Evolutionary conservation across 2,888 invertebrate species (phyloP), one percentile per base, ranked within the genome.

Genomic region (Endotricha flammealis): DNA sequence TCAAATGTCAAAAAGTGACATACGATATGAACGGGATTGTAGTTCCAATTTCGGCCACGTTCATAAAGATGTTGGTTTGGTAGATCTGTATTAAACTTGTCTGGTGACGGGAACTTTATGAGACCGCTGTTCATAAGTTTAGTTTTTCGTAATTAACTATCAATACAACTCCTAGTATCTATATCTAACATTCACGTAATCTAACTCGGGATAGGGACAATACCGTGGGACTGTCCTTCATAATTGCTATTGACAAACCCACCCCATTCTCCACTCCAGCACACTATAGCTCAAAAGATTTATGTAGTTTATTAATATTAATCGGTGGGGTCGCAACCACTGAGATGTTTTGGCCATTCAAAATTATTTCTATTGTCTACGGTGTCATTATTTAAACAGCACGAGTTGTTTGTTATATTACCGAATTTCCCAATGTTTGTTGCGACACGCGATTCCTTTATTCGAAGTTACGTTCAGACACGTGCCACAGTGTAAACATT

Each of bases 241-340:
- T 28, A 27, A 34, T 29, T 10, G 12, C 2, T 27, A 7, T 20
- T 40, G 44, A 38, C 35, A 47, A 44, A 34, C 36, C 25, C 34
- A 32, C 39, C 39, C 37, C 25, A 40, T 38, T 38, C n/a, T 45
- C 55, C 38, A 49, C 48, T 49, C 57, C 44, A 39, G 44, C 43
- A 33, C 42, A 50, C 47, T 48, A 32, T 38, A 31, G 30, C 36
- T 44, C 43, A 40, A 50, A 59, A 66, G 71, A 74, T 79, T 77
- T 74, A 83, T 72, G 57, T 37, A n/a, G n/a, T n/a, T n/a, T n/a
- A n/a, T n/a, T 53, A 54, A 48, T 66, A 75, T 72, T 74, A 77
- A 77, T 71, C 61, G 69, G 50, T 51, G 62, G 69, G 71, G 58
- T 53, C 42, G 48, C 46, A 44, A 53, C 56, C 64, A 62, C 50